These are phyloP conservation scores for Tenodera sinensis DNA, from an alignment of 2,888 invertebrate species.

Conservation along the genomic window DNA sequence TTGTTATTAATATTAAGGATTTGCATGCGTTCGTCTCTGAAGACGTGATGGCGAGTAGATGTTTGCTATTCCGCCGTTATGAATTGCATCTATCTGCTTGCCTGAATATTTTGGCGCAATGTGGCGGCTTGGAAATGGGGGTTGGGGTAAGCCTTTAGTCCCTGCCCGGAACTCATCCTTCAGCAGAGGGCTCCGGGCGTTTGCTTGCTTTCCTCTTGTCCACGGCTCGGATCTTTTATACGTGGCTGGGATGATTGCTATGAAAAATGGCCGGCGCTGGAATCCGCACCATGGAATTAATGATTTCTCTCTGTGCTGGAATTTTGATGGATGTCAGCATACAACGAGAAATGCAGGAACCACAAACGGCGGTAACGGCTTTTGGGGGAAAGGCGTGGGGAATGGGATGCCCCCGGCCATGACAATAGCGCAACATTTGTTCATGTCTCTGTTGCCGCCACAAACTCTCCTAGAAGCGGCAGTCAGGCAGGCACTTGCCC, in stretches of 20 bases:
- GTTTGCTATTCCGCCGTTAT: background rate
- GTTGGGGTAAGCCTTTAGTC: background rate
- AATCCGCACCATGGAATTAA: constrained; percentile 4
- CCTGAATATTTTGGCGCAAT: background rate
- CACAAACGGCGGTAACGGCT: background rate
- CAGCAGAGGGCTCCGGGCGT: background rate
- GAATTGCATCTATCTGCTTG: constrained; percentile 7
- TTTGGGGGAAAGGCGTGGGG: background rate
- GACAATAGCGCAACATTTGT: constrained; percentile 5
- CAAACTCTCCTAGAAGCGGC: background rate
- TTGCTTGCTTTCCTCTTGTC: background rate
- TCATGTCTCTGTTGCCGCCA: background rate
- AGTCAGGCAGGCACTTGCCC: background rate
- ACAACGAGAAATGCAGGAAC: background rate
- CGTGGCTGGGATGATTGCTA: background rate
- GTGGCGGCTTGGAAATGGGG: background rate
- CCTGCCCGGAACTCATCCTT: background rate
- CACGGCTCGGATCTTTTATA: background rate
- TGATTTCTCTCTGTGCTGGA: constrained; percentile 1
- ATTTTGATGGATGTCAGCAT: constrained; percentile 12
- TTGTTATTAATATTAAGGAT: background rate
- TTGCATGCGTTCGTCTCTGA: background rate
- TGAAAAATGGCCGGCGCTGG: constrained; percentile 9
- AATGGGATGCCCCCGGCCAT: background rate
- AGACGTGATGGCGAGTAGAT: background rate